A percentile compares a stretch with the other conserved stretches of the same genome.
These are phyloP conservation scores for Laterallus jamaicensis DNA, from an alignment of 2,113 vertebrate species.

Conservation along the genomic window DNA sequence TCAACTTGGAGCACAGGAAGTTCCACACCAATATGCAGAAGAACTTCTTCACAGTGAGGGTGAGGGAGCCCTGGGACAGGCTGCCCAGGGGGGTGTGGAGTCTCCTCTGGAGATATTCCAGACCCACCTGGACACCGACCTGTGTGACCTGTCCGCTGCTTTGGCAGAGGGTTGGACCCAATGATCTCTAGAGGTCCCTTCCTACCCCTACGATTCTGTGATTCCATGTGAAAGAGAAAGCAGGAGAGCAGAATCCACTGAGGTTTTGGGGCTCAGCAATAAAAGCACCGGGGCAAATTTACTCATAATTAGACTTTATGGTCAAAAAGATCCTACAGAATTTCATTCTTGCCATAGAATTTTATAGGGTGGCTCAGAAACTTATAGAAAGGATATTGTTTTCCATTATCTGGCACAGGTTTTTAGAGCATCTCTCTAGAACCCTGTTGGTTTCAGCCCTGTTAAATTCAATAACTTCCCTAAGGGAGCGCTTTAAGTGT, in stretches of 20 bases:
- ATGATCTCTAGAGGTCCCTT: too few species aligned
- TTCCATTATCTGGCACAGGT: not conserved
- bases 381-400: not conserved
- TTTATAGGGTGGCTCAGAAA: not conserved
- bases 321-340: not conserved
- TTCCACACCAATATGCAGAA: too few species aligned
- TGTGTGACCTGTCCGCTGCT: too few species aligned
- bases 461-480: conserved; percentile 64
- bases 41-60: too few species aligned
- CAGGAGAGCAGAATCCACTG: not conserved
- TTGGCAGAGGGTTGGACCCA: too few species aligned
- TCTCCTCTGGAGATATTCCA: too few species aligned
- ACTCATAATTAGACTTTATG: not conserved
- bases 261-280: not conserved
- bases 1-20: too few species aligned
- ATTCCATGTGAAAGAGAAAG: not conserved
- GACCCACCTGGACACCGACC: too few species aligned
- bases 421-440: conserved; percentile 42
- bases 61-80: too few species aligned
- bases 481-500: conserved; percentile 62
- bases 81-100: too few species aligned
- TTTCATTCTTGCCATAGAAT: not conserved
- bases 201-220: too few species aligned
- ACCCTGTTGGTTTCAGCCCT: conserved; percentile 53
- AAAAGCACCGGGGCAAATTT: not conserved